Percentiles rank a stretch among this genome's conserved stretches.
Conservation (phyloP, 1,140 invertebrate species). For the Bathynomus jamesi region DNA sequence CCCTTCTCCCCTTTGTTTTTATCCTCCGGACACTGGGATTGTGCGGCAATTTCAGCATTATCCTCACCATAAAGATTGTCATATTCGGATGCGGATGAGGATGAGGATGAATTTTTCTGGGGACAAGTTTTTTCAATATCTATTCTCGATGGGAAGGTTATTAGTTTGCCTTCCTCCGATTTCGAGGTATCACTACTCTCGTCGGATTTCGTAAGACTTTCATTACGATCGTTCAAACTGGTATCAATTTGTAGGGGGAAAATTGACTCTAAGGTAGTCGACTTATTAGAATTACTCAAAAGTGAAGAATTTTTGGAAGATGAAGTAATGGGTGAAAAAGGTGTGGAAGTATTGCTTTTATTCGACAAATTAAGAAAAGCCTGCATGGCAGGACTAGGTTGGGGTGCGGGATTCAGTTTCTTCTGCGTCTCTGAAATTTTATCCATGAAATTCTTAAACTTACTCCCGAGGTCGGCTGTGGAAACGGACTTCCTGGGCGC, state of each 20-base stretch:
- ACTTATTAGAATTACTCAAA: not conserved
- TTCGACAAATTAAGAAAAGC: slow-evolving; percentile 47
- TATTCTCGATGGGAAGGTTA: not conserved
- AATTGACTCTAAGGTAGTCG: not conserved
- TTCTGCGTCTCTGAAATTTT: slow-evolving; percentile 84
- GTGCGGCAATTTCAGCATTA: not conserved
- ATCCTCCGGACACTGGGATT: not conserved
- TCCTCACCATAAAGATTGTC: not conserved
- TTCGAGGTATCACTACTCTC: not conserved
- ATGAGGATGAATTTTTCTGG: not conserved
- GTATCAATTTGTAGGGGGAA: not conserved
- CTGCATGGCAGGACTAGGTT: slow-evolving; percentile 65
- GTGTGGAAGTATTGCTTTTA: not conserved
- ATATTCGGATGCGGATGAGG: not conserved
- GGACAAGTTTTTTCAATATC: not conserved
- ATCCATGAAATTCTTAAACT: slow-evolving; percentile 69
- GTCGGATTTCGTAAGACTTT: not conserved
- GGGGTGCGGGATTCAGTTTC: slow-evolving; percentile 66
- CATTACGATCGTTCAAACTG: not conserved
- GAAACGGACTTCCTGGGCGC: slow-evolving; percentile 64
- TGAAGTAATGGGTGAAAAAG: not conserved
- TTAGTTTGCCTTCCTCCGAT: not conserved
- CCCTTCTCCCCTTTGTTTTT: not conserved
- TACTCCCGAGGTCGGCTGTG: slow-evolving; percentile 69
- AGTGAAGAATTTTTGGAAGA: not conserved